Base-by-base conservation (phyloP, 2,113 vertebrate genomes). In the Isichthys henryi region DNA sequence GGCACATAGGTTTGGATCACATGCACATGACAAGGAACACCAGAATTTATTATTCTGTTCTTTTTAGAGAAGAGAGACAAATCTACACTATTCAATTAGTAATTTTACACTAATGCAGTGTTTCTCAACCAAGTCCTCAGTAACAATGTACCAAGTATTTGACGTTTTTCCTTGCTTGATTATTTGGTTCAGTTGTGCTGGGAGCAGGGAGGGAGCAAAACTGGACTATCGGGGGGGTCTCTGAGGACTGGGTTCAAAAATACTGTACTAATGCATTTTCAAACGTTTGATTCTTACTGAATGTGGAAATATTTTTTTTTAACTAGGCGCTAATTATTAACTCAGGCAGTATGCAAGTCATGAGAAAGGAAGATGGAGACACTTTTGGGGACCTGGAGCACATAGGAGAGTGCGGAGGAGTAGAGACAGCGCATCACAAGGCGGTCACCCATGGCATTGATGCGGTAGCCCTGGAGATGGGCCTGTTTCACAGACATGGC, bases 391-490 rank as follows among this genome's bases (percentile, higher is more conserved):
- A 92, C 92, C 92, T 92, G 91, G 15, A 90, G 70, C 1, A 2
- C 90, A 56, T 93, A 91, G 17, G 92, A 88, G 19, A 91, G 85
- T 19, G 74, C 70, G 53, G 90, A 90, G 50, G 89, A 89, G n/a
- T 93, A 93, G 35, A 74, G 17, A 66, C 90, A 91, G 87, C 89
- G 90, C 31, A 93, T 48, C 1, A 91, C 48, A 6, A 92, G 88
- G 23, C 92, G 90, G 3, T 50, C 66, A 13, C 23, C 50, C 0
- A 39, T 92, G 90, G 89, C 80, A 77, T 88, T 92, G 85, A 93
- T 88, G 50, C 86, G 53, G 87, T 91, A 92, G 0, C 92, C 92
- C 83, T 91, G 87, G 46, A 90, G 89, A 8, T 86, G 90, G 5
- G 90, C 92, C 88, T 89, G 80, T 23, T 13, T 86, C 17, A 91